phyloP scores from a whole-genome alignment of 1,140 invertebrate species.

The Drosophila varians region DNA sequence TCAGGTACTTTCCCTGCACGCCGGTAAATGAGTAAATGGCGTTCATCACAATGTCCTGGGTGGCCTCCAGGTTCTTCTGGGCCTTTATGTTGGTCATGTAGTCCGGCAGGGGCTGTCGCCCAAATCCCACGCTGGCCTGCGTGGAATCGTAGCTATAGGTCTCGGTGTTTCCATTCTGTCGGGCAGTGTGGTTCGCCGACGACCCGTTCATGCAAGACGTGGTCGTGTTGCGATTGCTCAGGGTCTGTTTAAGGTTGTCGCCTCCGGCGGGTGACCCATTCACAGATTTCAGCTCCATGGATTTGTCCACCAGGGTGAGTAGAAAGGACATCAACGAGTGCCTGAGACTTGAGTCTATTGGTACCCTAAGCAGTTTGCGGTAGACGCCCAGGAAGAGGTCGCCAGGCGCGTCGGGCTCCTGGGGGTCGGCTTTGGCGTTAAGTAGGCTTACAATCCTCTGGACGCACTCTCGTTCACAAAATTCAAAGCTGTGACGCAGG shows the following conservation, averaged over 20 bases:
- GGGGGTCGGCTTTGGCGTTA: not conserved
- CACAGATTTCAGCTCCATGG: not conserved
- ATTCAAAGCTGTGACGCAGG: not conserved
- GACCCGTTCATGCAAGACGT: not conserved
- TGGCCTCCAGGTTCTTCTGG: constrained; percentile 42
- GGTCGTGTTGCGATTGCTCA: not conserved
- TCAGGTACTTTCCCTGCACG: constrained; percentile 90
- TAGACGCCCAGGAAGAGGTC: not conserved
- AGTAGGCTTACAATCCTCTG: not conserved
- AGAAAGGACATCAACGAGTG: constrained; percentile 7
- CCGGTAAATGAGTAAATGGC: constrained; percentile 93
- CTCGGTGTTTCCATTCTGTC: not conserved
- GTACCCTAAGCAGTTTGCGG: not conserved
- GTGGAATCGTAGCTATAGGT: constrained; percentile 26
- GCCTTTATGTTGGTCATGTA: constrained; percentile 13
- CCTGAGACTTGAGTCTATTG: not conserved
- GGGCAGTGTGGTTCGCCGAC: not conserved
- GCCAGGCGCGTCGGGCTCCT: not conserved
- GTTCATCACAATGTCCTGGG: constrained; percentile 87
- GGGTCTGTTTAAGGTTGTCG: not conserved
- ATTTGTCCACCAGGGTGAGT: not conserved
- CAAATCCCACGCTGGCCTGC: not conserved
- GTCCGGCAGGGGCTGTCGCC: constrained; percentile 1
- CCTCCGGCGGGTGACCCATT: not conserved
- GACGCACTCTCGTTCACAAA: constrained; percentile 10